Evolutionary conservation across 2,888 invertebrate species (phyloP).

Genomic region (Maniola hyperantus): DNA sequence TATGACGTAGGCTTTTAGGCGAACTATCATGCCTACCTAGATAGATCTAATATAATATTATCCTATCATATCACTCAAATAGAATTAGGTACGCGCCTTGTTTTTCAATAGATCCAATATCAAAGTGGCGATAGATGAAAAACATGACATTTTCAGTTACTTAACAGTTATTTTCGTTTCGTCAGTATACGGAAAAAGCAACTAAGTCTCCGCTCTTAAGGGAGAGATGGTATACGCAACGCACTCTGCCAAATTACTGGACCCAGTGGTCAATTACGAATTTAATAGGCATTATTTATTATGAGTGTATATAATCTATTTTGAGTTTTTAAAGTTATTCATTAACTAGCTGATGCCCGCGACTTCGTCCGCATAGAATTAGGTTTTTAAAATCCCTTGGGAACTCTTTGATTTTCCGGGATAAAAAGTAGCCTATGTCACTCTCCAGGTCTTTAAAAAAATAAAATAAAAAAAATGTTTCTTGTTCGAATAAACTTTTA

Average conservation of each 20-base stretch:
- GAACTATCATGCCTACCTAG: too few relatives aligned
- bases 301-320: background rate
- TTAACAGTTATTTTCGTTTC: background rate
- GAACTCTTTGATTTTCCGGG: too few relatives aligned
- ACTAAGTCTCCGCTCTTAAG: background rate
- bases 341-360: too few relatives aligned
- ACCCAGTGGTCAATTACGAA: background rate
- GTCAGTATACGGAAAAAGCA: background rate
- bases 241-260: background rate
- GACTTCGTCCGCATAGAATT: too few relatives aligned
- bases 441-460: too few relatives aligned
- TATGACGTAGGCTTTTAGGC: too few relatives aligned
- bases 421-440: too few relatives aligned
- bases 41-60: background rate
- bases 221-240: background rate
- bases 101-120: slow-evolving; percentile 21
- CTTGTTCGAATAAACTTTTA: too few relatives aligned
- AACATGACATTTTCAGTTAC: slow-evolving; percentile 16
- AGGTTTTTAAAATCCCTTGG: too few relatives aligned
- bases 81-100: slow-evolving; percentile 8
- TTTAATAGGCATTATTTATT: background rate
- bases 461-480: too few relatives aligned
- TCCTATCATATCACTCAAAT: slow-evolving; percentile 8
- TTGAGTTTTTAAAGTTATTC: too few relatives aligned
- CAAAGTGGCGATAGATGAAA: slow-evolving; percentile 15